Evolutionary conservation across 2,888 invertebrate species (phyloP).

Genomic region (Candidula unifasciata): DNA sequence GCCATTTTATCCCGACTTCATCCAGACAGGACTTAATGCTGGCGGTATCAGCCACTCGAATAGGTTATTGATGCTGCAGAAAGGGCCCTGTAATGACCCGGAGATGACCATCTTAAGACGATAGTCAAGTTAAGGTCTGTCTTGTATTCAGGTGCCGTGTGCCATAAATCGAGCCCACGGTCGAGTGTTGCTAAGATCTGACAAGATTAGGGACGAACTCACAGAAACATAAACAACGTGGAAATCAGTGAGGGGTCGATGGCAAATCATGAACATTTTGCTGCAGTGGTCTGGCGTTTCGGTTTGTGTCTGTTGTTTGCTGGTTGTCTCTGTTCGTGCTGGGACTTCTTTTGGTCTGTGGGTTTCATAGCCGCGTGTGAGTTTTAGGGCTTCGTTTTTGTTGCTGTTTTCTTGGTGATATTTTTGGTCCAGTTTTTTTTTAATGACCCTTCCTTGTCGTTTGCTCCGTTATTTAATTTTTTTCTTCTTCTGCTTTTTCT

Average conservation of each 20-base stretch:
- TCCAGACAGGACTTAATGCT: too few relatives aligned
- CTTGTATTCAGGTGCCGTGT: conserved; percentile 3
- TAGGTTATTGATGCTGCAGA: too few relatives aligned
- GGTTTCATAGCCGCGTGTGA: too few relatives aligned
- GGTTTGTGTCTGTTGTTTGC: neutral
- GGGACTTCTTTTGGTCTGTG: too few relatives aligned
- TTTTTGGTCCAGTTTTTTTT: too few relatives aligned
- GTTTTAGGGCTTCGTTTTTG: too few relatives aligned
- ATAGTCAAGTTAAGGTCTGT: conserved; percentile 4
- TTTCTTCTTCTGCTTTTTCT: too few relatives aligned
- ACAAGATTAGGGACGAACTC: neutral
- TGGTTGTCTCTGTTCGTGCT: neutral
- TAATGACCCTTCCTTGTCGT: too few relatives aligned
- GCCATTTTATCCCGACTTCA: too few relatives aligned
- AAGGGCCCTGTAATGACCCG: neutral
- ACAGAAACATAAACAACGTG: neutral
- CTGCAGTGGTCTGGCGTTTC: neutral
- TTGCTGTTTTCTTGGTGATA: too few relatives aligned
- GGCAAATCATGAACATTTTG: neutral
- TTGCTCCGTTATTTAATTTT: too few relatives aligned
- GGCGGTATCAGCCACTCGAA: too few relatives aligned
- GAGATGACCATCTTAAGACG: conserved; percentile 10
- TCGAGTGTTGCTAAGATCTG: conserved; percentile 6
- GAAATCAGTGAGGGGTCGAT: neutral
- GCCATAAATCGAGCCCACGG: neutral